Evolutionary conservation across 2,888 invertebrate genomes (phyloP).

Genomic region (Polymixis flavicincta): DNA sequence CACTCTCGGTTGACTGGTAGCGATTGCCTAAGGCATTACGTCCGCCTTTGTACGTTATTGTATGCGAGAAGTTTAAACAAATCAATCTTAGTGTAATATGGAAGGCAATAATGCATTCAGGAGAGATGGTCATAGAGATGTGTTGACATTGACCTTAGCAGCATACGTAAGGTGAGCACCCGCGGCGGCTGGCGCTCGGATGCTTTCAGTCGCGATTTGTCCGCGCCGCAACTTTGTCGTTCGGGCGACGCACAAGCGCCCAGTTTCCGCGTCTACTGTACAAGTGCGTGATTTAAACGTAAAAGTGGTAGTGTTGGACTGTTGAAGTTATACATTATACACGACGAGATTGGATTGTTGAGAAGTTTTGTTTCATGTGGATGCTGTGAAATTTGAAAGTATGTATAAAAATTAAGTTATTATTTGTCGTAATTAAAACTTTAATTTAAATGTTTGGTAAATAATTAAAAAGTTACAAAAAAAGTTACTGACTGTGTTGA

Average conservation of each 20-base stretch:
- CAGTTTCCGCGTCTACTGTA: conserved; percentile 38
- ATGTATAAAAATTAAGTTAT: conserved; percentile 38
- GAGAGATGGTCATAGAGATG: conserved; percentile 39
- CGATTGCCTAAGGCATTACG: no score
- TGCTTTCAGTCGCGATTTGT: conserved; percentile 67
- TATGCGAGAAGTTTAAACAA: no score
- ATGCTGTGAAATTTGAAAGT: conserved; percentile 51
- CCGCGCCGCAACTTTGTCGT: conserved; percentile 63
- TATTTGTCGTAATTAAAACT: neutral
- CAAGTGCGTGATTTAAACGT: conserved; percentile 50
- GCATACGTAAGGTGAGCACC: conserved; percentile 41
- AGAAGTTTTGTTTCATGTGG: conserved; percentile 24
- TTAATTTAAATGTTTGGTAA: neutral
- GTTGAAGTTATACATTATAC: conserved; percentile 18
- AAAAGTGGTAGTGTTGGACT: conserved; percentile 51
- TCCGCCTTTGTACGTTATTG: no score
- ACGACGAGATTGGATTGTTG: conserved; percentile 39
- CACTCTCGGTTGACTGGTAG: no score
- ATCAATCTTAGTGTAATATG: neutral
- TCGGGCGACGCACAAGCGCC: conserved; percentile 41
- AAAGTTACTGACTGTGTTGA: neutral
- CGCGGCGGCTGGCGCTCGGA: conserved; percentile 46
- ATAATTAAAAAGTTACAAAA: neutral
- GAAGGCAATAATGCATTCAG: neutral
- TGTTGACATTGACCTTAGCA: conserved; percentile 65